Evolutionary conservation across 2,113 vertebrate species (phyloP), one percentile per base, ranked within the genome.

Genomic region (Pluvialis apricaria): DNA sequence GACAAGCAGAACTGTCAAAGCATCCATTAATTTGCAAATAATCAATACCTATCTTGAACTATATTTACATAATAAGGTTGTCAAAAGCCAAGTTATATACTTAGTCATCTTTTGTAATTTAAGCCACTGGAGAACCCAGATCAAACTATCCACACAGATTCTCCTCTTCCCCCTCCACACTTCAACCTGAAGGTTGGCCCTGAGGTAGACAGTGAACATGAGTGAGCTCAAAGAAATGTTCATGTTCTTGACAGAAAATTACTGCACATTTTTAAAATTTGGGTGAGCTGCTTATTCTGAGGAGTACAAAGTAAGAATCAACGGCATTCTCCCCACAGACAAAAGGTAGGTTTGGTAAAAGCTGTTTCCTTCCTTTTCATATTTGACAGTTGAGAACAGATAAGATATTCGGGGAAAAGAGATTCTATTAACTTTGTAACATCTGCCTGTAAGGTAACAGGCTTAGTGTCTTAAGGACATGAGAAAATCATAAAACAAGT

Each of bases 181-280:
- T 15, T 44, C 21, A 90, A 57, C 24, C 17, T 82, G 19, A 79
- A 57, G 62, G 80, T n/a, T 65, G 20, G 73, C 7, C 22, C 45
- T 34, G 34, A 78, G 36, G 20, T 1, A 77, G 45, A 4, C 11
- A 7, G 20, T 10, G 55, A 86, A 62, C 60, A 42, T 9, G 11
- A 91, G n/a, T 0, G 1, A 87, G 36, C 34, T 58, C 14, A 78
- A 81, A 66, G 45, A 70, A 88, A 21, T 0, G 0, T 31, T 73
- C 12, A 7, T 4, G 42, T 54, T 84, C 61, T 54, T 71, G 28
- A 78, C 25, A 91, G 21, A 91, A 89, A 91, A 90, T 29, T 45
- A 84, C 82, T 0, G 3, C 6, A 73, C 7, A 32, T 49, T 31
- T 26, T 36, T 34, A 5, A 60, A 65, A 9, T 76, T 25, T 42